Evolutionary conservation across 2,888 invertebrate species (phyloP).

Genomic region (Abrostola tripartita): DNA sequence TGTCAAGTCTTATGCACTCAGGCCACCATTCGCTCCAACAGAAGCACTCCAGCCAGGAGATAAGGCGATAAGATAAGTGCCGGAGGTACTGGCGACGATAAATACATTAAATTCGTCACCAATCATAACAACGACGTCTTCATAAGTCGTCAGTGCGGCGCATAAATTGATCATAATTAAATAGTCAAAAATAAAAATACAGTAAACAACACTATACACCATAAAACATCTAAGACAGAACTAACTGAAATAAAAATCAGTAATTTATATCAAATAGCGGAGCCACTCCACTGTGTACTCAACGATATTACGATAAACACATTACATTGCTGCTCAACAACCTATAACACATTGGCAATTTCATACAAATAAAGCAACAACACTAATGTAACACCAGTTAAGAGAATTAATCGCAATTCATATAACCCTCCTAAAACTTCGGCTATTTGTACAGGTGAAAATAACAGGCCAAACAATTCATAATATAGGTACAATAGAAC

Average conservation of each 20-base stretch:
- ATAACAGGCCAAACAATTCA: conserved; percentile 7
- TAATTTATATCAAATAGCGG: background rate
- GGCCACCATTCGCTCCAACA: background rate
- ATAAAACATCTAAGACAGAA: conserved; percentile 8
- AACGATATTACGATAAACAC: conserved; percentile 1
- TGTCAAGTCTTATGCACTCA: background rate
- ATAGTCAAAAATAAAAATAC: conserved; percentile 7
- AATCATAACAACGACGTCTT: conserved; percentile 7
- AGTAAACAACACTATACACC: conserved; percentile 12
- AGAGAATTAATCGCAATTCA: conserved; percentile 16
- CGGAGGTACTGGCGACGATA: background rate
- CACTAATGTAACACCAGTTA: conserved; percentile 16
- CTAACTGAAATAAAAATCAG: background rate
- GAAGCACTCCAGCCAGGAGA: background rate
- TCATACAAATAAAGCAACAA: conserved; percentile 37
- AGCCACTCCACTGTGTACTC: conserved; percentile 2
- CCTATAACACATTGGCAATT: conserved; percentile 24
- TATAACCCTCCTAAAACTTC: background rate
- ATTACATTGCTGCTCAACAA: conserved; percentile 16
- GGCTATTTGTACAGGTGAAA: background rate
- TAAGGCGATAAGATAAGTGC: background rate
- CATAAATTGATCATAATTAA: conserved; percentile 6
- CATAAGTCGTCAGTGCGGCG: background rate
- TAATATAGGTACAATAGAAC: conserved; percentile 10
- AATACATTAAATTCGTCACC: conserved; percentile 4